Evolutionary conservation across 2,113 vertebrate species (phyloP).

Genomic region (Dromas ardeola): DNA sequence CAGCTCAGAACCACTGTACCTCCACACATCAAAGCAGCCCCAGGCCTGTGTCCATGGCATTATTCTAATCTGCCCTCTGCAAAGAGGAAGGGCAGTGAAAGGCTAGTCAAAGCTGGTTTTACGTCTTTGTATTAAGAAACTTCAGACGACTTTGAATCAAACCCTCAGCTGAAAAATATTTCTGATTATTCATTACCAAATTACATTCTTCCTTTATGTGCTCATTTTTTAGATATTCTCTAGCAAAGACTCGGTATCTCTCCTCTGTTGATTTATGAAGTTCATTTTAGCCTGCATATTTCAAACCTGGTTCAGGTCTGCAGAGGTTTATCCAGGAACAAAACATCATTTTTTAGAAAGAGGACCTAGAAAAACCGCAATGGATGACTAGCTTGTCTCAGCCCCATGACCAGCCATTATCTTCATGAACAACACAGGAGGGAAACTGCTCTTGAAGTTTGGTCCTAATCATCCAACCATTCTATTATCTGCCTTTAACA

Average conservation of each 20-base stretch:
- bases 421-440: not conserved
- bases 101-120: not conserved
- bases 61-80: not conserved
- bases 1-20: not conserved
- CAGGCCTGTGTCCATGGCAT: fast-evolving
- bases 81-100: not conserved
- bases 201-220: not conserved
- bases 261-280: not conserved
- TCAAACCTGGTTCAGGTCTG: not conserved
- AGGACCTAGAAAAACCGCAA: not conserved
- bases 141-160: not conserved
- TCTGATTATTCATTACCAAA: slow-evolving; percentile 10
- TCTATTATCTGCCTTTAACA: not conserved
- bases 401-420: not conserved
- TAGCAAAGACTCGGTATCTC: not conserved
- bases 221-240: not conserved
- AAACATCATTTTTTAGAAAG: not conserved
- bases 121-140: not conserved
- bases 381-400: not conserved
- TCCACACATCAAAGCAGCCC: not conserved
- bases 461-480: not conserved
- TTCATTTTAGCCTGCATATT: not conserved
- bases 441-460: not conserved
- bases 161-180: not conserved
- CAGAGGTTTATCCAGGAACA: not conserved